phyloP scores from a whole-genome alignment of 2,113 vertebrate species.

The Thinocorus orbignyianus region DNA sequence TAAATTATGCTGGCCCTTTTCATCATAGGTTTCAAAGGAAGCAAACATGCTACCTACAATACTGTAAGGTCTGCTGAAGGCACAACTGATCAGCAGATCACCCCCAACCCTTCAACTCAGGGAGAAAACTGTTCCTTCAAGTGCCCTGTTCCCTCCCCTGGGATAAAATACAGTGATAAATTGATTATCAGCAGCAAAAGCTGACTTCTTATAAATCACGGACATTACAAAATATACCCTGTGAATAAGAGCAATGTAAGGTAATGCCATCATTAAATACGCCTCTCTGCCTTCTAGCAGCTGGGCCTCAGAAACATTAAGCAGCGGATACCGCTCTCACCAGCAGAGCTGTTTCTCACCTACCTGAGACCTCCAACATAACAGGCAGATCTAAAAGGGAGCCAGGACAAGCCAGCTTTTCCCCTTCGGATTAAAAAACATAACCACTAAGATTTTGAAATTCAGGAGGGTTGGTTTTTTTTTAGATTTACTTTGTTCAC shows the following conservation, averaged over 20 bases:
- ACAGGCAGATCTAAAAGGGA: not conserved
- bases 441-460: not conserved
- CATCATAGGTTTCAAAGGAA: not conserved
- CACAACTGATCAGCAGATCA: fast-evolving
- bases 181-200: fast-evolving
- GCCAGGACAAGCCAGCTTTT: not conserved
- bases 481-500: not conserved
- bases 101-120: not conserved
- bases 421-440: not conserved
- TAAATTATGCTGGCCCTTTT: fast-evolving
- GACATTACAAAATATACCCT: not conserved
- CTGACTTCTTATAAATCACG: not conserved
- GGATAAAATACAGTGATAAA: not conserved
- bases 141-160: not conserved
- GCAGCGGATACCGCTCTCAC: not conserved
- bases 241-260: not conserved
- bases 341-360: not conserved
- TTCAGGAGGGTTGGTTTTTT: not conserved
- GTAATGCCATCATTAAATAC: fast-evolving
- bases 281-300: not conserved
- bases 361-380: not conserved
- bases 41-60: not conserved
- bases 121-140: not conserved
- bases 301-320: not conserved
- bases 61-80: fast-evolving